phyloP scores from a whole-genome alignment of 1,140 invertebrate species.

The honey bee (Apis mellifera) region DNA sequence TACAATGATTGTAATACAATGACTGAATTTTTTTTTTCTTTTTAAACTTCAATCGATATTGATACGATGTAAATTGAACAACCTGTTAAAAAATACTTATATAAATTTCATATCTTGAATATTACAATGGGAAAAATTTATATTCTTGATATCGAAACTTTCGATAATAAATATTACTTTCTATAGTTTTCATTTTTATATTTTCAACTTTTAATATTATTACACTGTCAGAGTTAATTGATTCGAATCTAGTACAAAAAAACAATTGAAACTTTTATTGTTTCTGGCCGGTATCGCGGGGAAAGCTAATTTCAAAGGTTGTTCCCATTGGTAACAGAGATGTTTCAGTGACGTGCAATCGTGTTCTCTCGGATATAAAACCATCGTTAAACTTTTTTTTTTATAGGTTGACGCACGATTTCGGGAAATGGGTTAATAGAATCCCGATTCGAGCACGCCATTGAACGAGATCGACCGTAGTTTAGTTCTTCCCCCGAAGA shows the following conservation, averaged over 20 bases:
- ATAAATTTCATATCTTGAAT: no score
- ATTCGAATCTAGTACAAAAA: not conserved
- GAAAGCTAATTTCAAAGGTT: slow-evolving; percentile 36
- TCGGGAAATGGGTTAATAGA: slow-evolving; percentile 62
- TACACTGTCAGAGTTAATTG: not conserved
- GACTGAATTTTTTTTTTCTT: no score
- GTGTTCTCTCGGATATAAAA: slow-evolving; percentile 11
- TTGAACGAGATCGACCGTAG: slow-evolving; percentile 11
- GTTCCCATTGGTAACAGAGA: slow-evolving; percentile 31
- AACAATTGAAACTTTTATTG: slow-evolving; percentile 34
- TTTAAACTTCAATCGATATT: no score
- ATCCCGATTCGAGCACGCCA: slow-evolving; percentile 51
- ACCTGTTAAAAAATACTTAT: no score
- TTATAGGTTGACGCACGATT: slow-evolving; percentile 42
- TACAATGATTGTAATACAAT: no score
- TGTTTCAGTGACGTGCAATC: slow-evolving; percentile 5
- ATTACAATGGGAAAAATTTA: no score
- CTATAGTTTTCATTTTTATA: no score
- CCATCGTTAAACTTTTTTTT: slow-evolving; percentile 50
- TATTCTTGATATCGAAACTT: no score
- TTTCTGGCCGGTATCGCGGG: not conserved
- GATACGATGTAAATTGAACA: no score
- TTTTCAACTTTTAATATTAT: no score
- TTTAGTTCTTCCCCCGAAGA: slow-evolving; percentile 28
- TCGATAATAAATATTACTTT: no score